Evolutionary conservation across 2,888 invertebrate species (phyloP).

Genomic region (Amphiduros pacificus): DNA sequence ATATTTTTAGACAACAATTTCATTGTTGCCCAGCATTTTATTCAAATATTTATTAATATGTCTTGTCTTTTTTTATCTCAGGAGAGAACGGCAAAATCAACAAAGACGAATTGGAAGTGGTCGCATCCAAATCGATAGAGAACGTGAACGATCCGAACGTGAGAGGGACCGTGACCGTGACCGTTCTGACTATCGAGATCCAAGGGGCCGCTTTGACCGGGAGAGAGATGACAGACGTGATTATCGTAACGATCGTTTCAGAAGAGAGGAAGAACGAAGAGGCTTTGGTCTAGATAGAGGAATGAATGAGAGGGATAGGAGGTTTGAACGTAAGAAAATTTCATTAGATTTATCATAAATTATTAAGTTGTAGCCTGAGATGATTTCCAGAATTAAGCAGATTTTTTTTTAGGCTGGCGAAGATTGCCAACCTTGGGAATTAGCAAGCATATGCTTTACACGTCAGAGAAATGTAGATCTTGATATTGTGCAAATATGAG

Average conservation of each 20-base stretch:
- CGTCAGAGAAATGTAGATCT: too few relatives aligned
- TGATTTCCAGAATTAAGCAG: too few relatives aligned
- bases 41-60: background rate
- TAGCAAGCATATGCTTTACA: too few relatives aligned
- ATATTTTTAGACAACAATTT: background rate
- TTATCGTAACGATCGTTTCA: conserved; percentile 13
- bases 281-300: too few relatives aligned
- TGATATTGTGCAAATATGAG: too few relatives aligned
- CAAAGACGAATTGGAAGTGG: conserved; percentile 78
- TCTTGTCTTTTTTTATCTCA: background rate
- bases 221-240: conserved; percentile 1
- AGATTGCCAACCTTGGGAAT: too few relatives aligned
- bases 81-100: conserved; percentile 3
- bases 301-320: too few relatives aligned
- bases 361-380: too few relatives aligned
- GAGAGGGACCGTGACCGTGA: conserved; percentile 34
- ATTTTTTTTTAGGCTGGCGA: too few relatives aligned
- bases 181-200: conserved; percentile 17
- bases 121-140: conserved; percentile 72
- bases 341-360: too few relatives aligned
- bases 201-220: conserved; percentile 7
- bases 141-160: conserved; percentile 60
- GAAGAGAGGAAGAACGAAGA: too few relatives aligned
- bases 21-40: background rate
- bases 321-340: too few relatives aligned